Evolutionary conservation across 1,140 invertebrate species (phyloP), one percentile per base, ranked within the genome.

Genomic region (Leptinotarsa lineolata): DNA sequence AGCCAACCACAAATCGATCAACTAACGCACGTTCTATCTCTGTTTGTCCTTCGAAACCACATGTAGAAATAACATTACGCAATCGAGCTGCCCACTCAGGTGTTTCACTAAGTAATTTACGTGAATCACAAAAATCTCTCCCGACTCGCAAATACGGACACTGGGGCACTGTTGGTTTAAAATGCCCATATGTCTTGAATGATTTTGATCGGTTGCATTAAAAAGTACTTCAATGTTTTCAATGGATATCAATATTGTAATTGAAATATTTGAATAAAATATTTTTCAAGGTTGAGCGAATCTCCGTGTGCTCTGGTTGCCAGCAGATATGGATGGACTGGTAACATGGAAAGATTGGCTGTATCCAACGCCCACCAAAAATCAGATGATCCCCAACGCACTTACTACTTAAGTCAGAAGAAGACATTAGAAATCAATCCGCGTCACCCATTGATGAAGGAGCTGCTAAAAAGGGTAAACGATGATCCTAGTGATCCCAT

Each of bases 381-480:
- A 86, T 86, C 94, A 3, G 93, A 98, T 81, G 97, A 99, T 88
- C 91, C 95, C 13, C 94, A 96, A 78, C 91, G 94, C 82, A 90
- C 86, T 70, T 97, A 97, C 85, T 99, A 99, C 83, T 86, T 98
- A 13, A 94, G 91, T 77, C 97, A 99, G 85, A 99, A 98, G 89
- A 99, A 99, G 85, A 97, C 94, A 20, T 84, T 99, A 67, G 98
- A 99, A 88, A 93, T 99, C 70, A 99, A 99, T 87, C 97, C 97
- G 18, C 88, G 96, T 48, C 98, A 99, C 91, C 97, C 98, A 13
- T 86, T 99, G 4, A 93, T 99, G 75, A 93, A 93, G 78, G 96
- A 99, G 85, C 86, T 99, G 60, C 86, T 98, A 77, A 89, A 90
- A 58, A 88, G 95, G 78, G 92, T 99, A 2, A 91, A 92, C 73